Evolutionary conservation across 2,113 vertebrate genomes (phyloP).

Genomic region (Osmerus mordax): DNA sequence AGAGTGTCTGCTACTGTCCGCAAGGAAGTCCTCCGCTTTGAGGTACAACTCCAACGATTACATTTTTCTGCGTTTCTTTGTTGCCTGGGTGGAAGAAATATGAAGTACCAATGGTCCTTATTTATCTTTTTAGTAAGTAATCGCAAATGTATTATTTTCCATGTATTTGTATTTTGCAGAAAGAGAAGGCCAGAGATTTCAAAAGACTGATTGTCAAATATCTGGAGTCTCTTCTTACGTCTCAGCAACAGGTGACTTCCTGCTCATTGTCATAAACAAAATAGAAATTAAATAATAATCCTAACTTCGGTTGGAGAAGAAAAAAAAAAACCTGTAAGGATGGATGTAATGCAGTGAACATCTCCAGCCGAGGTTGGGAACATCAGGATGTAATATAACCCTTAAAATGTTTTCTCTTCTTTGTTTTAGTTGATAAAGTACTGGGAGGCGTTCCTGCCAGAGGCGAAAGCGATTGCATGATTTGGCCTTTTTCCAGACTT

Average conservation of each 20-base stretch:
- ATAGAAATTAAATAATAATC: too few relatives aligned
- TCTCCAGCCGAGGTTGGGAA: too few relatives aligned
- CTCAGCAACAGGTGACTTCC: constrained; percentile 87
- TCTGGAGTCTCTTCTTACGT: constrained; percentile 83
- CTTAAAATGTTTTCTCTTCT: constrained; percentile 3
- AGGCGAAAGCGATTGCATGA: constrained; percentile 98
- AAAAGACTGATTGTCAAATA: constrained; percentile 87
- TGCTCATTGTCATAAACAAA: background rate
- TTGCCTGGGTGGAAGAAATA: background rate
- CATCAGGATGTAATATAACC: background rate
- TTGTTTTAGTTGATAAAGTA: constrained; percentile 89
- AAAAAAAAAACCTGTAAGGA: too few relatives aligned
- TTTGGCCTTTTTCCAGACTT: constrained; percentile 32
- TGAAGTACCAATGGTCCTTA: background rate
- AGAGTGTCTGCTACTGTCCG: constrained; percentile 87
- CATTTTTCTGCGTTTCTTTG: background rate
- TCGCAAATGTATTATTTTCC: background rate
- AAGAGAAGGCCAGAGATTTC: constrained; percentile 92
- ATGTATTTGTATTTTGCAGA: constrained; percentile 69
- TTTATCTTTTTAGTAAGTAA: too few relatives aligned
- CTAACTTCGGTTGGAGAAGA: too few relatives aligned
- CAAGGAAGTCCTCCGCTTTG: constrained; percentile 92
- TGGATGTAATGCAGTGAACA: too few relatives aligned
- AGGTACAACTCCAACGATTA: constrained; percentile 70
- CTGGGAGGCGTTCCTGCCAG: constrained; percentile 96